Base-by-base conservation (phyloP, 2,113 vertebrate genomes). In the Phaethon lepturus region DNA sequence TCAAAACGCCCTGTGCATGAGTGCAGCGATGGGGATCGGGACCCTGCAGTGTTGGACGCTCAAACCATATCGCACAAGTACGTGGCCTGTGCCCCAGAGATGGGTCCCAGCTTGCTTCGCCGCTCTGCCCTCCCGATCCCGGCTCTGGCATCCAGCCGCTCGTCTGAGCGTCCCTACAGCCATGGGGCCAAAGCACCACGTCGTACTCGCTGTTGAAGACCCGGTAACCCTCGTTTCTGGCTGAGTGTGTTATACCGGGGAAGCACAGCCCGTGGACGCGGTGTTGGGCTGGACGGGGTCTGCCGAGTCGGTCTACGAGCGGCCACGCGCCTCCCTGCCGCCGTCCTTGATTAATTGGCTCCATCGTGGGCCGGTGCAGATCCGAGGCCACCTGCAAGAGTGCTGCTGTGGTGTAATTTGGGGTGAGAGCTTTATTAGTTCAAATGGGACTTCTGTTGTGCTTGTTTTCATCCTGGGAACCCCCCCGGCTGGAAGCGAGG, bases 301-400 rank as follows among this genome's bases (percentile, higher is more conserved):
- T 10, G 24, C 29, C 0, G 2, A 19, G 56, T 26, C 3, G 3
- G 17, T 47, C 15, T 20, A 40, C 1, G 4, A n/a, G n/a, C 1
- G 2, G 40, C 49, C 79, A 6, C 4, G 0, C 2, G 10, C 33
- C 47, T 29, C 63, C 72, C 25, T 3, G 1, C 35, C 6, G 0
- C 13, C 2, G 4, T 22, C 52, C n/a, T 17, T 10, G 31, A 11
- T 40, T 13, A 26, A n/a, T 20, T 9, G 6, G n/a, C 55, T 71
- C 49, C 31, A 0, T 31, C 5, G 1, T 13, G 49, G n/a, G 26
- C 16, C 1, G 1, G 6, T 11, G 44, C 18, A 9, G 52, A 15
- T 23, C 18, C 11, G 4, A 24, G 4, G 53, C 25, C 8, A 1
- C 24, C 78, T 38, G 31, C 3, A 7, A 50, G 53, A 31, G 45